Conservation (phyloP, 2,888 invertebrate species). For the Callosobruchus maculatus region DNA sequence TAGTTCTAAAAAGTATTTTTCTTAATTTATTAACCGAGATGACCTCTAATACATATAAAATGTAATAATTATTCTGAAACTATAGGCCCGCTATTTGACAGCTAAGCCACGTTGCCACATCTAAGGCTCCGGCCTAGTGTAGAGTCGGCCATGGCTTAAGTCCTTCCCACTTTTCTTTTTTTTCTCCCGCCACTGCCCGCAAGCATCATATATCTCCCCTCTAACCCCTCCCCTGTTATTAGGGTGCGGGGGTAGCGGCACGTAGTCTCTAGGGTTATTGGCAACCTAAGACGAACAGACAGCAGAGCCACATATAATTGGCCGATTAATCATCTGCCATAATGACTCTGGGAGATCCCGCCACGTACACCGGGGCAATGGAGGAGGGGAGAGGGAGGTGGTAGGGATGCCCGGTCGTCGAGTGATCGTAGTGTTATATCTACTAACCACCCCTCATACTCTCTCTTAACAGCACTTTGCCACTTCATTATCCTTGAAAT, state of each 20-base stretch:
- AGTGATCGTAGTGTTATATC: neutral
- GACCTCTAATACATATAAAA: too few species aligned
- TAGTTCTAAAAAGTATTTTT: too few species aligned
- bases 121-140: too few species aligned
- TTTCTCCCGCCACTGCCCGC: neutral
- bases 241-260: neutral
- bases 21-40: too few species aligned
- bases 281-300: neutral
- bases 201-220: neutral
- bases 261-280: neutral
- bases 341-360: conserved; percentile 28
- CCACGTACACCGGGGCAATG: conserved; percentile 23
- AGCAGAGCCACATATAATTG: conserved; percentile 22
- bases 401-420: neutral
- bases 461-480: neutral
- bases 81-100: too few species aligned
- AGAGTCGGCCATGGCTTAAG: too few species aligned
- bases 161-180: neutral
- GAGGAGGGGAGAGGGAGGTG: too few species aligned
- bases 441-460: neutral
- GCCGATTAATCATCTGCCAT: conserved; percentile 31
- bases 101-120: too few species aligned
- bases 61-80: too few species aligned
- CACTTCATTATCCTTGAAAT: neutral
- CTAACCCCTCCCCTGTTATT: neutral